Evolutionary conservation across 2,888 invertebrate genomes (phyloP).

Genomic region (Myopa tessellatipennis): DNA sequence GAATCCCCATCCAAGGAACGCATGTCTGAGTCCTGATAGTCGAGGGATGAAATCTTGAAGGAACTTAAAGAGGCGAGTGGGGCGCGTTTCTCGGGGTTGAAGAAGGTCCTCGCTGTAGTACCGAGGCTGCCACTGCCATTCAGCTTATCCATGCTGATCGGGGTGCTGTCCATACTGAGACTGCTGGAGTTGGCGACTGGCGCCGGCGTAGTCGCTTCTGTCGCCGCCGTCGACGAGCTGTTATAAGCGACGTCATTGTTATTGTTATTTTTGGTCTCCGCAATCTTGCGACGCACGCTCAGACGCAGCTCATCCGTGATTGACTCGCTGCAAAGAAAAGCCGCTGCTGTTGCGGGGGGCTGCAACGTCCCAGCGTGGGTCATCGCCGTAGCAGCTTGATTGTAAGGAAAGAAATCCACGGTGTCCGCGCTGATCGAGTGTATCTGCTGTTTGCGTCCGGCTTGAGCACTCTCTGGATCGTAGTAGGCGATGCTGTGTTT

Average conservation of each 20-base stretch:
- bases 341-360: conserved; percentile 30
- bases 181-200: conserved; percentile 59
- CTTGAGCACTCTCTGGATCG: conserved; percentile 64
- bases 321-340: conserved; percentile 57
- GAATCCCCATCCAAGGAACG: conserved; percentile 85
- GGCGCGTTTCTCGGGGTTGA: conserved; percentile 71
- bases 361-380: not conserved
- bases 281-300: conserved; percentile 60
- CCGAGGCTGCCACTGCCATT: conserved; percentile 62
- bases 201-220: conserved; percentile 56
- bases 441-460: conserved; percentile 63
- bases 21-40: conserved; percentile 77
- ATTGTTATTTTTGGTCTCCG: conserved; percentile 61
- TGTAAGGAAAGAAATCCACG: conserved; percentile 63
- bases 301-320: conserved; percentile 63
- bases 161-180: conserved; percentile 62
- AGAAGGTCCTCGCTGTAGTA: conserved; percentile 60
- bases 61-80: conserved; percentile 85
- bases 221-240: conserved; percentile 56
- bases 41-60: conserved; percentile 77
- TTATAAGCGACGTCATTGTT: conserved; percentile 51
- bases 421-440: conserved; percentile 66
- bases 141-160: conserved; percentile 57
- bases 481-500: conserved; percentile 66
- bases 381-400: conserved; percentile 48